Conservation (phyloP, 2,888 invertebrate species). For the Euproctis similis region DNA sequence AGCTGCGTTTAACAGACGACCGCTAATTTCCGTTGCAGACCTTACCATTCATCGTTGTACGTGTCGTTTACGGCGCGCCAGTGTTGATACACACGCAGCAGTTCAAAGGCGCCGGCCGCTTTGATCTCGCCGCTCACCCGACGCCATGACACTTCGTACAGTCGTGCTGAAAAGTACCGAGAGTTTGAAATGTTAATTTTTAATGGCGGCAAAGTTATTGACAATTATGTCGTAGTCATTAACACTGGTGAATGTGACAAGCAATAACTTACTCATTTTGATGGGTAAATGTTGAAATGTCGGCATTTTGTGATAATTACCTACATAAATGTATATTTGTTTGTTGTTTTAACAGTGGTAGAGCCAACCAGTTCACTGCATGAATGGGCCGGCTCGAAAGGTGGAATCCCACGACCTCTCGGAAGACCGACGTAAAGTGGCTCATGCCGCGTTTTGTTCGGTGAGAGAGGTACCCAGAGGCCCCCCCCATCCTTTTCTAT, state of each 20-base stretch:
- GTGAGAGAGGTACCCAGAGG: too few relatives aligned
- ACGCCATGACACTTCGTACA: conserved; percentile 38
- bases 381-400: too few relatives aligned
- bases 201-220: conserved; percentile 27
- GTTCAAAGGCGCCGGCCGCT: conserved; percentile 50
- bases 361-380: too few relatives aligned
- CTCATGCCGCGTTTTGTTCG: too few relatives aligned
- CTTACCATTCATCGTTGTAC: conserved; percentile 30
- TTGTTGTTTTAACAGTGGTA: too few relatives aligned
- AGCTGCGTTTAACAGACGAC: conserved; percentile 11
- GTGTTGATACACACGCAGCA: conserved; percentile 38
- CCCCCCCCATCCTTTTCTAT: too few relatives aligned
- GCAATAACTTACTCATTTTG: conserved; percentile 14
- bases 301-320: too few relatives aligned
- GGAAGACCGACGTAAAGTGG: too few relatives aligned
- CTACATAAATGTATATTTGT: too few relatives aligned
- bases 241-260: conserved; percentile 10
- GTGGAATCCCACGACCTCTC: too few relatives aligned
- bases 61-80: conserved; percentile 45
- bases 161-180: conserved; percentile 30
- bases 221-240: conserved; percentile 23
- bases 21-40: conserved; percentile 23
- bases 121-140: conserved; percentile 47
- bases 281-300: too few relatives aligned
- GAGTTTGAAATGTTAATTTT: conserved; percentile 25